Evolutionary conservation across 1,140 invertebrate genomes (phyloP), one percentile per base, ranked within the genome.

Genomic region (Branchinecta lynchi): DNA sequence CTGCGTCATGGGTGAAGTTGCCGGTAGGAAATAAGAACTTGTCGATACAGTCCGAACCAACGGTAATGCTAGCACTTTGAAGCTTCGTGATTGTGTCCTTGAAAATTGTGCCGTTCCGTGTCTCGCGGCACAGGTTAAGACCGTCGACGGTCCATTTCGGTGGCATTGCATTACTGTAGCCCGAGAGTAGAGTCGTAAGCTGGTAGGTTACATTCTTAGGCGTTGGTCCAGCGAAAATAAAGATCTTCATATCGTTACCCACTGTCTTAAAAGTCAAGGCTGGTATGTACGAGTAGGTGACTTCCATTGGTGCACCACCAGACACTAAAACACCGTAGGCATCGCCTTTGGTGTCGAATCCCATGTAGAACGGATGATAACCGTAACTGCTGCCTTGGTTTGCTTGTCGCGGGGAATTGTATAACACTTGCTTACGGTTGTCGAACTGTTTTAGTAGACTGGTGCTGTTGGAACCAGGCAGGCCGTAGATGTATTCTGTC

Each of bases 81-180:
- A 76, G 78, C n/a, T 72, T 8, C 76, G 70, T 3, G 76, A 77
- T 9, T 7, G 76, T 78, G 15, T 73, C 15, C 75, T 71, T 5
- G 76, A 77, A 15, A 76, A 74, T 60, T 66, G 66, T 10, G 74
- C 67, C 66, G 71, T 76, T 69, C 75, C 75, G 66, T 12, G 65
- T 15, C 21, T 66, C 68, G 17, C 80, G 78, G 69, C 80, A 83
- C 0, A 83, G 73, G 71, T 83, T 80, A 44, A 78, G 77, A 10
- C 79, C 81, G 32, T 32, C 5, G 21, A 78, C 75, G 12, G 76
- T 74, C 80, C 80, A 81, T 71, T 76, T 78, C 7, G 81, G 78
- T 7, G 78, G 79, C 69, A 46, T 69, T 32, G 32, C 32, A 5
- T 32, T 32, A 32, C 32, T 32, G 32, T 32, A 32, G 17, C 76